Percentiles rank a stretch among this genome's conserved stretches.
phyloP scores from a whole-genome alignment of 2,797 vertebrate genomes.

The Silurus lanzhouensis region DNA sequence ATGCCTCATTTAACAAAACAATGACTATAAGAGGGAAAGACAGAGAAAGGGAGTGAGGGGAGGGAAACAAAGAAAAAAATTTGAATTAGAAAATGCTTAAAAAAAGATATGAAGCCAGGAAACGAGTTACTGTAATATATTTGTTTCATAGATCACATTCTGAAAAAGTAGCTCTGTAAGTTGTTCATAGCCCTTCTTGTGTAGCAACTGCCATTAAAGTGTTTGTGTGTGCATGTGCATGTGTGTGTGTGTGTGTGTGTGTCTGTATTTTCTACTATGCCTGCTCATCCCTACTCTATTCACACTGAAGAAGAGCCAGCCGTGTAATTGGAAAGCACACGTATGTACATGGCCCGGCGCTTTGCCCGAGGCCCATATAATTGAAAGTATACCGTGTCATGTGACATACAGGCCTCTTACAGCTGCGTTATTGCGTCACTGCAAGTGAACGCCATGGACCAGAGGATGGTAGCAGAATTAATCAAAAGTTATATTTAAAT shows the following conservation, averaged over 20 bases:
- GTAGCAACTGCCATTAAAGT: background rate
- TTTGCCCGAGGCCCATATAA: constrained; percentile 53
- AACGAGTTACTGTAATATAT: background rate
- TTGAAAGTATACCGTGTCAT: constrained; percentile 46
- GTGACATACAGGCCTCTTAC: constrained; percentile 39
- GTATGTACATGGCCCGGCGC: constrained; percentile 44
- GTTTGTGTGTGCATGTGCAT: background rate
- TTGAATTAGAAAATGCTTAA: too few relatives aligned
- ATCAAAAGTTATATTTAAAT: background rate
- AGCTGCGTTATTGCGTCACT: constrained; percentile 37
- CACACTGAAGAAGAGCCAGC: constrained; percentile 42
- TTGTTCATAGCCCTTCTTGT: background rate
- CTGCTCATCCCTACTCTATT: constrained; percentile 38
- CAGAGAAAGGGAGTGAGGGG: background rate
- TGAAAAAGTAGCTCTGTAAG: constrained; percentile 25
- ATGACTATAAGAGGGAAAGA: constrained; percentile 19
- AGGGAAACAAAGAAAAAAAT: background rate
- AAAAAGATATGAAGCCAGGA: too few relatives aligned
- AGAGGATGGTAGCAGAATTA: background rate
- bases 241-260: constrained; percentile 1
- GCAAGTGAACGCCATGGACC: constrained; percentile 29
- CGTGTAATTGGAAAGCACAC: constrained; percentile 54
- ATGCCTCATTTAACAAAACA: constrained; percentile 64
- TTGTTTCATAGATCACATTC: constrained; percentile 14
- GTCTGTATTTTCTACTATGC: constrained; percentile 17